Evolutionary conservation across 2,888 invertebrate genomes (phyloP), one percentile per base, ranked within the genome.

Genomic region (Entomobrya proxima): DNA sequence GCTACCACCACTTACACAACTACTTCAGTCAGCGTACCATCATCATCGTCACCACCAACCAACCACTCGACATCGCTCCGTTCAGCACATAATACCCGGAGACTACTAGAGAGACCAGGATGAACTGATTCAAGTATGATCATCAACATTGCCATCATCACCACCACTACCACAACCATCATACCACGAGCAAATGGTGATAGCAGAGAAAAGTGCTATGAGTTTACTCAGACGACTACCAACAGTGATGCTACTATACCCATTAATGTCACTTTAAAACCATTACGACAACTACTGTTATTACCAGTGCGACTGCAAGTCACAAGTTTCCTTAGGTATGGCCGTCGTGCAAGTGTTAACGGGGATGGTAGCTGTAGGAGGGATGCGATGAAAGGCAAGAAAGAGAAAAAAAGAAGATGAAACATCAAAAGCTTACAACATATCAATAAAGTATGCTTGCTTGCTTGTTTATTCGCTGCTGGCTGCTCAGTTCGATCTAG

Each of bases 181-280:
- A 77, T 30, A 18, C 18, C 76, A 76, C 74, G 50, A 74, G 74
- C 69, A 40, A 69, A 69, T 69, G 69, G 44, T 69, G 27, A 44
- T 69, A 44, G 40, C 24, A 69, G 40, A 40, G n/a, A 58, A 13
- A 6, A 6, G 21, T 50, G 30, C 74, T 76, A 76, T n/a, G n/a
- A n/a, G n/a, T n/a, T 35, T 67, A 67, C 67, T 37, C 6, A 30
- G 18, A 13, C 32, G 11, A 32, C 58, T 6, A n/a, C 58, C n/a
- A 32, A 58, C 24, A 21, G n/a, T 58, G n/a, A 64, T n/a, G 32
- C 24, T 58, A 11, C 15, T 61, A 78, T 67, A 50, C 37, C 21
- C 67, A 52, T 52, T 79, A 79, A 69, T 79, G 79, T 78, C 78
- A 64, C 64, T 78, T 67, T 58, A 76, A 52, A 40, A 40, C 40